Evolutionary conservation across 2,888 invertebrate species (phyloP).

Genomic region (Eupithecia subfuscata): DNA sequence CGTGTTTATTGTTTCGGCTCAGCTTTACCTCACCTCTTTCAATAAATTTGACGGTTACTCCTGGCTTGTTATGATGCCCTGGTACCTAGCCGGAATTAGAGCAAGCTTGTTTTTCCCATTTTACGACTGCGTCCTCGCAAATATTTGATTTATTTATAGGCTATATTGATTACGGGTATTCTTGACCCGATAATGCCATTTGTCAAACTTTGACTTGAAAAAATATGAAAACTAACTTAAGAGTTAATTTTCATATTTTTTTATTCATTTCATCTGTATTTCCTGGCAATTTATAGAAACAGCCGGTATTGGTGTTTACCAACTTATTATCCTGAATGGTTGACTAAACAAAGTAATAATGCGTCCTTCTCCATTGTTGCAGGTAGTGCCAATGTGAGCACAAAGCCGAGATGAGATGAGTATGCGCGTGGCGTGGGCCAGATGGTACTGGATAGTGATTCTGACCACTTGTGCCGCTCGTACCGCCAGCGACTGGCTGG

Average conservation of each 20-base stretch:
- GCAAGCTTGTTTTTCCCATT: conserved; percentile 12
- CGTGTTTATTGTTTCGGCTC: conserved; percentile 43
- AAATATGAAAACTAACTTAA: not conserved
- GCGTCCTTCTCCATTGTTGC: conserved; percentile 64
- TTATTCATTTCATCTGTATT: no score
- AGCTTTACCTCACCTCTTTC: conserved; percentile 8
- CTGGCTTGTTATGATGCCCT: conserved; percentile 5
- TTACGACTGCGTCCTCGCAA: conserved; percentile 5
- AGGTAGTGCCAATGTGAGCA: conserved; percentile 81
- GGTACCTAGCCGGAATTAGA: conserved; percentile 23
- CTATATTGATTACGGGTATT: not conserved
- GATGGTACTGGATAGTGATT: conserved; percentile 82
- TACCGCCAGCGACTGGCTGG: conserved; percentile 90
- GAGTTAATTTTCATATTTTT: no score
- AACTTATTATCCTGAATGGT: not conserved
- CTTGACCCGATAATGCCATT: not conserved
- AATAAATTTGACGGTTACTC: conserved; percentile 10
- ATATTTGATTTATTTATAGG: conserved; percentile 4
- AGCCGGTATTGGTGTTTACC: not conserved
- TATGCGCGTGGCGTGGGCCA: conserved; percentile 83
- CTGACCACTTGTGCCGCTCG: conserved; percentile 79
- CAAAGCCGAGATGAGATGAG: conserved; percentile 83
- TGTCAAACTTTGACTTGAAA: not conserved
- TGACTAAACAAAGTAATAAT: not conserved
- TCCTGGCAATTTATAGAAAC: not conserved